Conservation (phyloP, 2,113 vertebrate species). For the Dinomys branickii region DNA sequence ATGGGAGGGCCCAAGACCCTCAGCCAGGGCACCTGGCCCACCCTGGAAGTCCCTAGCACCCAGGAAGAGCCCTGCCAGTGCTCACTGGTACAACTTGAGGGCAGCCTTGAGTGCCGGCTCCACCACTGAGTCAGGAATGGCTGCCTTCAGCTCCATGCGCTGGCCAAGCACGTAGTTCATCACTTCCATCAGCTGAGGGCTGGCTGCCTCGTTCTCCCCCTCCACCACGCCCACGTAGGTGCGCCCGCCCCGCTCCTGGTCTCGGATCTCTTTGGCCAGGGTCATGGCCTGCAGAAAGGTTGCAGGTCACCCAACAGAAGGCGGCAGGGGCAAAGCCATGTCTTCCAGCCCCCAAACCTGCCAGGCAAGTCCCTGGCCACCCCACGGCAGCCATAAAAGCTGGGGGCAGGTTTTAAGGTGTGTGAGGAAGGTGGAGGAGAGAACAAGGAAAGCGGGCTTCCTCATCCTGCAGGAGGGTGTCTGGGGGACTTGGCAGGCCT, state of each 20-base stretch:
- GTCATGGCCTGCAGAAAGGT: slow-evolving; percentile 88
- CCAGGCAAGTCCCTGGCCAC: background rate
- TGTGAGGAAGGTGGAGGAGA: background rate
- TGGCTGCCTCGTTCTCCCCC: slow-evolving; percentile 85
- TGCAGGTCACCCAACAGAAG: background rate
- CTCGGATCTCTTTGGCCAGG: slow-evolving; percentile 93
- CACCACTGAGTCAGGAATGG: slow-evolving; percentile 87
- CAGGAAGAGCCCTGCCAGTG: background rate
- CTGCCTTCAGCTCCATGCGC: slow-evolving; percentile 84
- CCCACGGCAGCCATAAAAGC: background rate
- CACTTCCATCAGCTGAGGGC: slow-evolving; percentile 87
- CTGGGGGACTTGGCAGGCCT: background rate
- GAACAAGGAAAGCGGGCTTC: background rate
- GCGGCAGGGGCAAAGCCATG: background rate
- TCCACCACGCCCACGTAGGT: slow-evolving; percentile 90
- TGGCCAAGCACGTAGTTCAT: slow-evolving; percentile 87
- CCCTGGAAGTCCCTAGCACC: background rate
- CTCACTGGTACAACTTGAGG: slow-evolving; percentile 94
- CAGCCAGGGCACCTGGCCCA: background rate
- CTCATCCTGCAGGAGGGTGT: background rate
- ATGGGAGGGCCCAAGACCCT: background rate
- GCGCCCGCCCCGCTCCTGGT: slow-evolving; percentile 91
- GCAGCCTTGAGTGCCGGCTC: slow-evolving; percentile 85
- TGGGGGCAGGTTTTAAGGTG: background rate
- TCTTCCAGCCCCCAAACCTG: background rate